Evolutionary conservation across 1,140 invertebrate species (phyloP), one percentile per base, ranked within the genome.

Genomic region (Helicoverpa zea): DNA sequence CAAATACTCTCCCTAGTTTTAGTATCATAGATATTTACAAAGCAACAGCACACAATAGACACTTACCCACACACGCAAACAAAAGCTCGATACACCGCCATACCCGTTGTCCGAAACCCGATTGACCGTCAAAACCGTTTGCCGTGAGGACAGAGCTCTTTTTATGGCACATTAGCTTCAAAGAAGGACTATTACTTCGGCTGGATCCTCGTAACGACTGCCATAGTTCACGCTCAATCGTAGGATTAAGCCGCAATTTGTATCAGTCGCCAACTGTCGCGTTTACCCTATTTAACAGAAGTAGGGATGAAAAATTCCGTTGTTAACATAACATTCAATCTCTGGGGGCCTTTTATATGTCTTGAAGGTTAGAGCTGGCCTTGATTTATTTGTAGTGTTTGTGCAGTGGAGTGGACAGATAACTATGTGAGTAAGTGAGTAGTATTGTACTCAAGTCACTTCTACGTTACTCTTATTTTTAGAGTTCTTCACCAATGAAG

Each of bases 161-260:
- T 88, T 85, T 87, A 87, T 85, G 79, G 87, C 84, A 82, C 86
- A 90, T 91, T 90, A 91, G 86, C 84, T 84, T 87, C 86, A 86
- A 89, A 91, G 85, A 88, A 89, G 83, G 84, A 83, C 87, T 86
- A 89, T 90, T 89, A 89, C 83, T 80, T 59, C 81, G 79, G 82
- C 64, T 86, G 84, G 83, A 84, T 85, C 81, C 83, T 51, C 78
- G 74, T 88, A 91, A 91, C 90, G 90, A 90, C 84, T 43, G 59
- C 80, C 80, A 91, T 90, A 91, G 90, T 88, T 91, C 88, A 91
- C 84, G 88, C 88, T 87, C 85, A 89, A 89, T 91, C 84, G 87
- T 86, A 82, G 85, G 85, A 88, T 89, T 90, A 89, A 87, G 89
- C 84, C 83, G 80, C 84, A 82, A 87, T 90, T 88, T 89, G 85